Evolutionary conservation across 2,113 vertebrate species (phyloP), one percentile per base, ranked within the genome.

Genomic region (Dermatemys mawii): DNA sequence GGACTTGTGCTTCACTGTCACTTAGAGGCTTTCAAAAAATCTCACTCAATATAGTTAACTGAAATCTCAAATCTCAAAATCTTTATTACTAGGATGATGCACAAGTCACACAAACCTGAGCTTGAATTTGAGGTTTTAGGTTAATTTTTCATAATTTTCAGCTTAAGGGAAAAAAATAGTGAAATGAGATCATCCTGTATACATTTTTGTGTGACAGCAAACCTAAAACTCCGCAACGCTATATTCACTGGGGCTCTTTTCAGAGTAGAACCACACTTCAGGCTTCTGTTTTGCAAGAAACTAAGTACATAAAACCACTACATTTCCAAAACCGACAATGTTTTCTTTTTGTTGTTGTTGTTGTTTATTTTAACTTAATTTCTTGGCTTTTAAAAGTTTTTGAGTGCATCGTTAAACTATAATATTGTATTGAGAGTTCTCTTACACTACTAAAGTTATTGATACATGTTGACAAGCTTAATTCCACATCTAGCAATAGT

Each of bases 91-190:
- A 70, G n/a, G 83, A 27, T 22, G 5, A 38, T 3, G 27, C 8
- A 54, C 16, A 60, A 80, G 32, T 55, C 49, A 78, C 81, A 29
- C 9, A 92, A 86, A 78, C 4, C 8, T 16, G 50, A 35, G 91
- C 2, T 0, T 46, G 24, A 5, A 83, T 86, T 83, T 75, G 38
- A 76, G 86, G 55, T 46, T 22, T 83, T 63, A 81, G 26, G 35
- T 70, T 51, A 41, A 26, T 11, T 55, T 85, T 89, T 81, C 75
- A 67, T 10, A 78, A 29, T 67, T 63, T 83, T 75, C 38, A 78
- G 17, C 60, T 32, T 67, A n/a, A 92, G 8, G 78, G 90, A 91
- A 92, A 91, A 12, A n/a, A 19, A 53, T 12, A 93, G 81, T 32
- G 38, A 51, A 84, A 24, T 24, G 4, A 76, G n/a, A 75, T 2